Conservation (phyloP, 2,113 vertebrate genomes). For the Anolis carolinensis region DNA sequence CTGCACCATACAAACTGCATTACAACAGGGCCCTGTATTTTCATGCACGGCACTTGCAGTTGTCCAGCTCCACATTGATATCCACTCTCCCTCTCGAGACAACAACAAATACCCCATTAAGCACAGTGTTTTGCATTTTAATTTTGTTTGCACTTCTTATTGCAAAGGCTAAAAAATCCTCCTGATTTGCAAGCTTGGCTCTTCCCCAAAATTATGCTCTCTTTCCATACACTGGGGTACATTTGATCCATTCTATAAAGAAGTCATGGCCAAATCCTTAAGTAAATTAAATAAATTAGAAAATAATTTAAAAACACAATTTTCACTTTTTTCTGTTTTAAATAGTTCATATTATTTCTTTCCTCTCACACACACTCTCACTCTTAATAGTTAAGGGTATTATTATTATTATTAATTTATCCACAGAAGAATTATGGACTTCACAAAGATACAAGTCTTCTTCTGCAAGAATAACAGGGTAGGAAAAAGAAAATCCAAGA, state of each 20-base stretch:
- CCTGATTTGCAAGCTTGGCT: neutral
- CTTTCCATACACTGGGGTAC: slow-evolving; percentile 74
- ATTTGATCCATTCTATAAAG: slow-evolving; percentile 61
- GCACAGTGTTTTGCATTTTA: neutral
- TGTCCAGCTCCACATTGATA: neutral
- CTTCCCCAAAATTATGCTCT: slow-evolving; percentile 62
- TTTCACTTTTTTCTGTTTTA: neutral
- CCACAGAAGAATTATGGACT: neutral
- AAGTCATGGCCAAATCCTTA: slow-evolving; percentile 75
- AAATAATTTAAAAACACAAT: slow-evolving; percentile 71
- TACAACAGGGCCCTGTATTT: too few relatives aligned
- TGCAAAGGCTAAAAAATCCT: slow-evolving; percentile 22
- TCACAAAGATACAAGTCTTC: neutral
- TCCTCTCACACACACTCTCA: neutral
- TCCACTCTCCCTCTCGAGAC: neutral
- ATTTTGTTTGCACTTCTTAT: slow-evolving; percentile 12
- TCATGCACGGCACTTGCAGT: too few relatives aligned
- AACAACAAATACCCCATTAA: neutral
- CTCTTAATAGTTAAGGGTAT: slow-evolving; percentile 12
- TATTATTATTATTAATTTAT: slow-evolving; percentile 13
- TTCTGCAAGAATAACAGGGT: neutral
- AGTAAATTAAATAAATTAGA: slow-evolving; percentile 77
- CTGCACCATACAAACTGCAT: too few relatives aligned
- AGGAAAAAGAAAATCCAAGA: slow-evolving; percentile 1
- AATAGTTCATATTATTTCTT: slow-evolving; percentile 37